These are phyloP conservation scores for Meloe dianella DNA, from an alignment of 2,888 invertebrate genomes.

Conservation along the genomic window DNA sequence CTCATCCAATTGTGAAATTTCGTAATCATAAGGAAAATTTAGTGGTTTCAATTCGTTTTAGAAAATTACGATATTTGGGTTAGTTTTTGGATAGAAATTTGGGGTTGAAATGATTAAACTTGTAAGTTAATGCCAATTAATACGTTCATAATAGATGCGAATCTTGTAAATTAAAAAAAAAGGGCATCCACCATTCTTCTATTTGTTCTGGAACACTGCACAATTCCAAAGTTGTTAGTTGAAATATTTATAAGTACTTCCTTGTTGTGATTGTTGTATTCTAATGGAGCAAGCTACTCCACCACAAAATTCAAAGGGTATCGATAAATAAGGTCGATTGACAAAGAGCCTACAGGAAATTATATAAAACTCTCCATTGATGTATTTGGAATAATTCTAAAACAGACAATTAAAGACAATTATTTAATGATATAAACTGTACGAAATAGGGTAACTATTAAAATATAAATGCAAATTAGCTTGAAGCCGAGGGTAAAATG, in stretches of 20 bases:
- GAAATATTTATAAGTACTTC: background rate
- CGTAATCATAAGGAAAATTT: background rate
- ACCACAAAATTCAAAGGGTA: background rate
- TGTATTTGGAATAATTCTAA: background rate
- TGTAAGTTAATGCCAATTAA: background rate
- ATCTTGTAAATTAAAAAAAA: too few relatives aligned
- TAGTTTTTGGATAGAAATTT: background rate
- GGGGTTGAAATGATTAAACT: background rate
- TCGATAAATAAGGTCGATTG: background rate
- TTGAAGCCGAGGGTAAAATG: background rate
- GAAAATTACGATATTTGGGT: background rate
- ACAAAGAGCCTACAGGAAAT: background rate
- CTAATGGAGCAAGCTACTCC: background rate
- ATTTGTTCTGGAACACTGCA: background rate
- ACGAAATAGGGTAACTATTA: background rate
- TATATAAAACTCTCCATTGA: background rate
- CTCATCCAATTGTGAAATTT: background rate
- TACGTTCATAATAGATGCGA: background rate
- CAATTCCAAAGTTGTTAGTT: too few relatives aligned
- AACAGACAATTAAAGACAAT: background rate
- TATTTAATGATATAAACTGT: background rate
- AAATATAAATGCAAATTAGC: background rate
- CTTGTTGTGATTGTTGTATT: background rate
- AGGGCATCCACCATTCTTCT: constrained; percentile 9
- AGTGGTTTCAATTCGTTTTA: background rate